Base-by-base conservation (phyloP, 2,113 vertebrate genomes). In the Sciurus niger region DNA sequence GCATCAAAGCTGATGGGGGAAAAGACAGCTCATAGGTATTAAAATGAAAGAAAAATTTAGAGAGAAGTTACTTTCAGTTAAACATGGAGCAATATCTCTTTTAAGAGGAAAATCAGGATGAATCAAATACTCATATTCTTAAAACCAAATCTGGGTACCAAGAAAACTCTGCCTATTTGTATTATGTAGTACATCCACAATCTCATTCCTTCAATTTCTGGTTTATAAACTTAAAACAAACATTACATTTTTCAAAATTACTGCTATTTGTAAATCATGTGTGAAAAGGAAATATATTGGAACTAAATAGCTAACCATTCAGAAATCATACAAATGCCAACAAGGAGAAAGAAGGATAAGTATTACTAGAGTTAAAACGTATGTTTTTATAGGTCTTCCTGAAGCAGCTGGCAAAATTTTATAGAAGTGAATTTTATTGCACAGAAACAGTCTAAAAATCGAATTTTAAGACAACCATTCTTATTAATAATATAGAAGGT, bases 401-500 rank as follows among this genome's bases (percentile, higher is more conserved):
- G 96, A 58, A 94, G 89, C 37, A 95, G 72, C n/a, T 92, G 86
- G 92, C 40, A 96, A 96, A 96, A 87, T 89, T 96, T 95, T 97
- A 95, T 46, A 84, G 74, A 97, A 84, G 58, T 84, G 32, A 94
- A 96, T 92, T 96, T 97, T 95, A 94, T 88, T 95, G 95, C 37
- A 63, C 65, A 96, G 77, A 97, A 96, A 94, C 30, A 87, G 68
- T 67, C 46, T 86, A 96, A 96, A 96, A 86, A 86, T 94, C 91
- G 96, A 84, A 77, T 92, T 90, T 97, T 91, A 96, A 86, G 88
- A 92, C 74, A 84, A 46, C 20, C 6, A 77, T 84, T 85, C 82
- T 96, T 95, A 78, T 65, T 74, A 95, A 43, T 72, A 89, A 89
- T 37, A 77, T 8, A 93, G 28, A 43, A 91, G 34, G 68, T 95